Percentiles rank a stretch among this genome's conserved stretches.
phyloP scores from a whole-genome alignment of 1,140 invertebrate genomes.

The Drosophila bocqueti region DNA sequence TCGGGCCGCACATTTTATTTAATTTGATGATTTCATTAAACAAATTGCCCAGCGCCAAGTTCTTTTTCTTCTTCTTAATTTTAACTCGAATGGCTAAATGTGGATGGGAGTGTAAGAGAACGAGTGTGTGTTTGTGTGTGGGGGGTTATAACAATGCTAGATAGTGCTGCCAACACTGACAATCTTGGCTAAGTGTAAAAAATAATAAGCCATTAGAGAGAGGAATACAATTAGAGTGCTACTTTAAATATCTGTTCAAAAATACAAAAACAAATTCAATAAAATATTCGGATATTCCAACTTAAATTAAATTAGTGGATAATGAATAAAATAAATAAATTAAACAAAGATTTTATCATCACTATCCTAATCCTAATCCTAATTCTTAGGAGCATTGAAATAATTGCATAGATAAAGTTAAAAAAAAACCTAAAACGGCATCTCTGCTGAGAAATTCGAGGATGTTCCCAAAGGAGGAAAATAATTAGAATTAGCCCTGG shows the following conservation, averaged over 20 bases:
- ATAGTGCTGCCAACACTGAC: conserved; percentile 4
- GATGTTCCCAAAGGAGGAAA: conserved; percentile 30
- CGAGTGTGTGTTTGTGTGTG: neutral
- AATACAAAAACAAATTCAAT: neutral
- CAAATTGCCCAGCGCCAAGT: conserved; percentile 58
- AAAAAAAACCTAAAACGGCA: neutral
- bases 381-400: neutral
- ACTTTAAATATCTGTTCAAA: neutral
- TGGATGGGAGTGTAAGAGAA: conserved; percentile 13
- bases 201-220: neutral
- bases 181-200: neutral
- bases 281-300: too few relatives aligned
- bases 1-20: conserved; percentile 71
- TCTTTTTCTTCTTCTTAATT: conserved; percentile 37
- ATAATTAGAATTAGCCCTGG: conserved; percentile 70
- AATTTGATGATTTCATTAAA: conserved; percentile 82
- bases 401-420: neutral
- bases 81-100: conserved; percentile 33
- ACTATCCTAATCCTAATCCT: neutral
- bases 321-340: neutral
- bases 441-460: neutral
- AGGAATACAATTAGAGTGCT: neutral
- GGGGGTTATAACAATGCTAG: neutral
- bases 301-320: too few relatives aligned
- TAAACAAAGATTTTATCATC: too few relatives aligned